Evolutionary conservation across 2,888 invertebrate genomes (phyloP).

Genomic region (Agriopis leucophaearia): DNA sequence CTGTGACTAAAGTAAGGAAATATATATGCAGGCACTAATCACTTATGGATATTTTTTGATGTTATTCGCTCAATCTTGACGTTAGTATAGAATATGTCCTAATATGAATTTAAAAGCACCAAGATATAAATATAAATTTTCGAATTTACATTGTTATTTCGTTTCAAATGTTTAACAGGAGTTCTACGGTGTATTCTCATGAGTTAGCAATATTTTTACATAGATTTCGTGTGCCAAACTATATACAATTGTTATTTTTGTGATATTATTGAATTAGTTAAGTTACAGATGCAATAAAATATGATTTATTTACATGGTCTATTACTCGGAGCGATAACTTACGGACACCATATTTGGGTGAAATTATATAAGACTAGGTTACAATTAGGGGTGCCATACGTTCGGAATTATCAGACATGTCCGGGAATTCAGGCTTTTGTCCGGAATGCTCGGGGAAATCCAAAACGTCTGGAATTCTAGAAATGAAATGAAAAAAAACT

Average conservation of each 20-base stretch:
- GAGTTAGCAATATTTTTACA: conserved; percentile 36
- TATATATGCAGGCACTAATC: conserved; percentile 42
- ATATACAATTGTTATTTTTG: conserved; percentile 38
- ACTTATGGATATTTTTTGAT: conserved; percentile 38
- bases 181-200: conserved; percentile 36
- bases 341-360: not conserved
- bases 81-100: conserved; percentile 28
- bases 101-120: conserved; percentile 17
- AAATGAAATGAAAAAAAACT: no score
- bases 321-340: conserved; percentile 13
- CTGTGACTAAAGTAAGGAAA: conserved; percentile 53
- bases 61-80: conserved; percentile 42
- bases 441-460: no score
- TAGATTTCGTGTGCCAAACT: conserved; percentile 29
- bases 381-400: no score
- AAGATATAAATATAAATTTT: conserved; percentile 8
- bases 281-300: conserved; percentile 35
- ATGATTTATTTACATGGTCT: conserved; percentile 22
- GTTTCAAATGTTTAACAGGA: conserved; percentile 20
- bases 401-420: no score
- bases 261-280: conserved; percentile 33
- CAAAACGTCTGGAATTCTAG: no score
- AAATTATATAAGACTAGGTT: not conserved
- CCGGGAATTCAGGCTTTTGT: no score
- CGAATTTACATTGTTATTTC: conserved; percentile 31